Evolutionary conservation across 2,113 vertebrate genomes (phyloP), one percentile per base, ranked within the genome.

Genomic region (Saguinus midas): DNA sequence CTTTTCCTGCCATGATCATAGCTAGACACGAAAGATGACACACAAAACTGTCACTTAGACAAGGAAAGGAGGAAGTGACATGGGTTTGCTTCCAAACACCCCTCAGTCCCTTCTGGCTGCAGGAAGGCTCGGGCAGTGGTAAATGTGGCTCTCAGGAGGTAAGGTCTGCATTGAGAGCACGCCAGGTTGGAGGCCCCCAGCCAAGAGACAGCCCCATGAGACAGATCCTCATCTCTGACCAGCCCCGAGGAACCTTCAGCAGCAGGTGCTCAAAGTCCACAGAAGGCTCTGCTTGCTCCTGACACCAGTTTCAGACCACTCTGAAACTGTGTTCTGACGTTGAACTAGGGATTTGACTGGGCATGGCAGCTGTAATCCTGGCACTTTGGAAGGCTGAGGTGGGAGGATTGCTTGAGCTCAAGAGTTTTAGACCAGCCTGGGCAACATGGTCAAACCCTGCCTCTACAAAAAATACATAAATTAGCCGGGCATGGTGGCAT

Each of bases 1-100:
- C 98, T 99, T 98, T 99, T 98, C 99, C 99, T 64, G 99, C 99
- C 29, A 99, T 89, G 61, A 99, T 99, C 99, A 99, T 99, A 17
- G 98, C 99, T 99, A 98, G 27, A 85, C 57, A 98, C 70, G 79
- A 91, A 97, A 96, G 55, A 29, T 80, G 61, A 97, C 29, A 95
- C 57, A 90, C 8, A 96, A 87, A 97, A 48, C 50, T 12, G 52
- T 89, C 86, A 95, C 43, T 90, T 48, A 72, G 58, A 88, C 32
- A 80, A 75, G 75, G 61, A 81, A 32, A 91, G 58, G 55, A 45
- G 52, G 9, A 73, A 93, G 12, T 1, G 0, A 88, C n/a, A 50
- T 3, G n/a, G 57, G 57, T 37, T 66, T 84, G 35, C 64, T 75
- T 35, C 6, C 27, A 35, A 90, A 73, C 21, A 52, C 40, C 21